Evolutionary conservation across 2,113 vertebrate genomes (phyloP), one percentile per base, ranked within the genome.

Genomic region (Numida meleagris): DNA sequence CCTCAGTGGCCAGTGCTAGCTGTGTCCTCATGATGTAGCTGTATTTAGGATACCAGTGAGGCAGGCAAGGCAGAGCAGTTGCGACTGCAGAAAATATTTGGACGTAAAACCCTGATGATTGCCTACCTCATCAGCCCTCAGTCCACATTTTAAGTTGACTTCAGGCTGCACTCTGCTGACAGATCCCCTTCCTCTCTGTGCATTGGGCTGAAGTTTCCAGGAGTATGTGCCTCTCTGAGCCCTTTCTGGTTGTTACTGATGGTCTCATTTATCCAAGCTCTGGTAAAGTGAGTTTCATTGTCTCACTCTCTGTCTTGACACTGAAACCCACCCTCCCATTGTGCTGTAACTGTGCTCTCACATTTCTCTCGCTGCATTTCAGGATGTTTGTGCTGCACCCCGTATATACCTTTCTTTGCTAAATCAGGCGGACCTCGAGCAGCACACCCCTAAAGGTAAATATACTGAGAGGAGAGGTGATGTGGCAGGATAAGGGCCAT

Each of bases 391-490:
- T 34, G 59, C 83, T 66, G 97, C 97, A 43, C 96, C 98, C 25
- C 36, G 3, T 5, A 38, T 92, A 25, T 91, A 96, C 67, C 97
- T 91, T 12, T 92, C 97, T 89, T 97, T 98, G 90, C 91, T 97
- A 50, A 95, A 90, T 20, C 97, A 98, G 66, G 95, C 96, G 0
- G 93, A 93, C 45, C 92, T 95, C 2, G 92, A 98, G 82, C 92
- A 92, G 27, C 97, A 98, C 82, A 97, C 89, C 7, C 96, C 97
- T 20, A 96, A 97, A 97, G 98, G 98, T 99, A 94, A 98, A 96
- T 77, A 55, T 14, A 58, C 34, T 6, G 20, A 31, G 53, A 65
- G 78, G 25, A 82, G 67, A n/a, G 0, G 0, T 43, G 43, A 17
- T 1, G 7, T 23, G 74, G 43, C 34, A 27, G 68, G 63, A 89